Conservation (phyloP, 2,888 invertebrate species). For the Eristalis arbustorum region DNA sequence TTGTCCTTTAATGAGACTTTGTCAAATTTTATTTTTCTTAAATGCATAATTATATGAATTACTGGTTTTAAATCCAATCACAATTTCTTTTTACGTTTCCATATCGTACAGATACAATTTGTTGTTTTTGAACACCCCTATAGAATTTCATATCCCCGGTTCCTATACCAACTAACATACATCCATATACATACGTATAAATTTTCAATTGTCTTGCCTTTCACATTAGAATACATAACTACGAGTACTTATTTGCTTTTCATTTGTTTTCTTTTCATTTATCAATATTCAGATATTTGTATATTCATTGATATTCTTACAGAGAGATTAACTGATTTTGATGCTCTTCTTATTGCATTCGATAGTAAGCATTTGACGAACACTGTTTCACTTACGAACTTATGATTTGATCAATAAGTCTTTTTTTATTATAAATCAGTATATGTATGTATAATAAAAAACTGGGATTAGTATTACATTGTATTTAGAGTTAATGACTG, state of each 20-base stretch:
- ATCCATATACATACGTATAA: slow-evolving; percentile 17
- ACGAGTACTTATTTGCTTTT: slow-evolving; percentile 11
- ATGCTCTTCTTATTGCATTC: background rate
- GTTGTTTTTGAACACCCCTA: slow-evolving; percentile 18
- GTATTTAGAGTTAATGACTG: slow-evolving; percentile 48
- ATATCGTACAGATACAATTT: slow-evolving; percentile 38
- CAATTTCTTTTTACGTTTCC: slow-evolving; percentile 51
- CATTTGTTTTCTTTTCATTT: background rate
- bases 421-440: slow-evolving; percentile 2
- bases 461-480: slow-evolving; percentile 25
- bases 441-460: slow-evolving; percentile 1
- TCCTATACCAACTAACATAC: slow-evolving; percentile 22
- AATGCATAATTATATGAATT: slow-evolving; percentile 61
- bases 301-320: slow-evolving; percentile 43
- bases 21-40: slow-evolving; percentile 60
- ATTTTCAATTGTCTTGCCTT: slow-evolving; percentile 26
- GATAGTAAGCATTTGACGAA: slow-evolving; percentile 30
- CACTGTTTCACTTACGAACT: slow-evolving; percentile 1
- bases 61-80: slow-evolving; percentile 67
- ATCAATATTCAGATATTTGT: slow-evolving; percentile 15
- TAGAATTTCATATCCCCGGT: slow-evolving; percentile 34
- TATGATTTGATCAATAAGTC: slow-evolving; percentile 34
- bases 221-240: slow-evolving; percentile 37
- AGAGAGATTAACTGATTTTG: slow-evolving; percentile 13
- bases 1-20: slow-evolving; percentile 40